Conservation (phyloP, 2,113 vertebrate species). For the Oophaga pumilio region DNA sequence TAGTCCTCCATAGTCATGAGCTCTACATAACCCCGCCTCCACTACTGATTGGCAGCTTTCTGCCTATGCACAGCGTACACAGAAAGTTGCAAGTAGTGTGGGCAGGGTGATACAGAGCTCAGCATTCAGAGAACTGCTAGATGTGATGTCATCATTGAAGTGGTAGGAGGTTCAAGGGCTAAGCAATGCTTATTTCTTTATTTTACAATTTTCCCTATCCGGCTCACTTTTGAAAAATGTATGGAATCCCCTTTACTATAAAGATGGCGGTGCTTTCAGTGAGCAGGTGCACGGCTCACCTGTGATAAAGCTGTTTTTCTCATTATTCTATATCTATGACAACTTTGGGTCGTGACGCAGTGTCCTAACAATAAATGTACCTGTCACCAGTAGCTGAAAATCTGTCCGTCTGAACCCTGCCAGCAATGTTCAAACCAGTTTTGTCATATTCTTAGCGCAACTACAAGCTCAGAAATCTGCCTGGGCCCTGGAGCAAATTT, state of each 20-base stretch:
- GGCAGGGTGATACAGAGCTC: too few species aligned
- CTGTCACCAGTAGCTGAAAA: neutral
- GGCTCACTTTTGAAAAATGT: too few species aligned
- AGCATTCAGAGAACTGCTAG: too few species aligned
- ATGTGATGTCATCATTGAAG: too few species aligned
- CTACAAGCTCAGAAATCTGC: neutral
- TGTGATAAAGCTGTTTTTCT: neutral
- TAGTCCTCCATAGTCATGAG: too few species aligned
- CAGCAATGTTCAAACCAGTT: constrained; percentile 34
- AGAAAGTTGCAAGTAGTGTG: too few species aligned
- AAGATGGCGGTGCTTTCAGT: neutral
- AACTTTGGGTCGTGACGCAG: neutral
- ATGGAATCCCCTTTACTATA: neutral
- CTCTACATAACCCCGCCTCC: too few species aligned
- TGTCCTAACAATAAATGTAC: neutral
- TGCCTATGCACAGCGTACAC: too few species aligned
- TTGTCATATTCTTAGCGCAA: constrained; percentile 30
- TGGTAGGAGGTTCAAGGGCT: too few species aligned
- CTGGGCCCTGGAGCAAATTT: constrained; percentile 1
- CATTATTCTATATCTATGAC: neutral
- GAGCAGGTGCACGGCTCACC: neutral
- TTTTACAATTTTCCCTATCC: too few species aligned
- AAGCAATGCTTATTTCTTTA: too few species aligned
- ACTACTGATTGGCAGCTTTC: too few species aligned
- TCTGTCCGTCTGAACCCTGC: neutral